Base-by-base conservation (phyloP, 1,140 invertebrate genomes). In the Pseudachorutes palmiensis region DNA sequence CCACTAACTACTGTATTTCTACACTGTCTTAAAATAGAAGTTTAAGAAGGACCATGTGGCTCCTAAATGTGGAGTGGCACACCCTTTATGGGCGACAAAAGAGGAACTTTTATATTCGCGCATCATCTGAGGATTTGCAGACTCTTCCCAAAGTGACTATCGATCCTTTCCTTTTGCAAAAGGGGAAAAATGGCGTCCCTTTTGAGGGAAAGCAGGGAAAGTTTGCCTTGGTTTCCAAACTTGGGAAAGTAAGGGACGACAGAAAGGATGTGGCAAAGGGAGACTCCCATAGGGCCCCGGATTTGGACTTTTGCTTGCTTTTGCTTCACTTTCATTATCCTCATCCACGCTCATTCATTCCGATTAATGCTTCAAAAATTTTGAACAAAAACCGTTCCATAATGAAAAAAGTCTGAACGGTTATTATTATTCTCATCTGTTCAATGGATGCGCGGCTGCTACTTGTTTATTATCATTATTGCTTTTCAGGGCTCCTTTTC, bases 391-490 rank as follows among this genome's bases (percentile, higher is more conserved):
- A 45, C 9, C 9, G 9, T 45, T 45, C 19, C 9, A 45, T 45
- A 45, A 45, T 12, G 9, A 19, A 45, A 45, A 45, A 45, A 19
- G 9, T 45, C 19, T 45, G 9, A 45, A 45, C 19, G 19, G 36
- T 45, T 45, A 45, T 45, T 45, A 45, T 45, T 45, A 45, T 45
- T 45, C 36, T 45, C 36, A n/a, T 45, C 36, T 19, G 9, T 45
- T 45, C 36, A 19, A 9, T 19, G 36, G 36, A 45, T 19, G 9
- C 9, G 36, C 36, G 36, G 36, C 36, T 45, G 36, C 19, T 45
- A 45, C 36, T 45, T 45, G 36, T 45, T 45, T 45, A 45, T 45
- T 45, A 45, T 45, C 19, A 45, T 45, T 45, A 55, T 55, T 55
- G 51, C 51, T 12, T 55, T 55, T 55, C 24, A 16, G 51, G 12